Evolutionary conservation across 2,888 invertebrate genomes (phyloP), one percentile per base, ranked within the genome.

Genomic region (Germaria angustata): DNA sequence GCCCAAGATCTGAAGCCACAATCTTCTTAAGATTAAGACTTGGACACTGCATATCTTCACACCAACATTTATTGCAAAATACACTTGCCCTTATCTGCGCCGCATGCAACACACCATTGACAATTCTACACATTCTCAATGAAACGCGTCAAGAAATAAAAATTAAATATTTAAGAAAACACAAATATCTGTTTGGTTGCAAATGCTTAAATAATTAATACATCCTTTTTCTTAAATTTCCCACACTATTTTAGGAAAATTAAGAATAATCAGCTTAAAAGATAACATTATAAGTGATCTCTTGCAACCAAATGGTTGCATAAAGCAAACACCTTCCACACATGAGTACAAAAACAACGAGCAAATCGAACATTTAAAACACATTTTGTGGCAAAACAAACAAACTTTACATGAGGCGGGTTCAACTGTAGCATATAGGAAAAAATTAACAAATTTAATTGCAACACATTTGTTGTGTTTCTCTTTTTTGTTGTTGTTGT

Each of bases 251-350:
- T 79, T 11, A 20, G 17, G 9, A 69, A 73, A 78, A 59, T 69
- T 69, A 51, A 53, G 59, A 75, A 71, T 79, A 79, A 79, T 79
- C 79, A 51, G 75, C 65, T 82, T 65, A 71, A 65, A 51, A 71
- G 78, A 82, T 82, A 79, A 79, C 66, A 75, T 65, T 75, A 53
- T 71, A 53, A 51, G 53, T 75, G 73, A 79, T 79, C 78, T 82
- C 49, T 75, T 68, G 57, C 71, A 75, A 75, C 69, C 66, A 73
- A 82, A 72, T 65, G 49, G 57, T 79, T 72, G 44, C 65, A 72
- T 59, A 72, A 57, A 79, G 41, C 41, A 34, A 65, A 79, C 71
- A 72, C 72, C 65, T 65, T 72, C 72, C 22, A 32, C 39, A 15
- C 34, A 28, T 53, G 28, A 73, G 28, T 44, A 59, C 34, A 63